These are phyloP conservation scores for Pyrochroa serraticornis DNA, from an alignment of 2,888 invertebrate genomes.

Conservation along the genomic window DNA sequence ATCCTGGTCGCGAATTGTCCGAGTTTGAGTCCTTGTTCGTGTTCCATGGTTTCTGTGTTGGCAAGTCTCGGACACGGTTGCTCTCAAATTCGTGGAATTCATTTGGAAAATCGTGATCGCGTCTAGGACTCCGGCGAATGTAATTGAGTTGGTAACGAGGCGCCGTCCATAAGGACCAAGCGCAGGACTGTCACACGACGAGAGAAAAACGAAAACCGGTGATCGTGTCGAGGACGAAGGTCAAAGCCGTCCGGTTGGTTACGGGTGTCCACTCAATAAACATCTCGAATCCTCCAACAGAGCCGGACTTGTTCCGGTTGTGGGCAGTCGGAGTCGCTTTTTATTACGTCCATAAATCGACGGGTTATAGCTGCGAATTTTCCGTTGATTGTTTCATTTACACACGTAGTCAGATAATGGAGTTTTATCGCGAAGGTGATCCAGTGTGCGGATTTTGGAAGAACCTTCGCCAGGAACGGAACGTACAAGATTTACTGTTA, in stretches of 20 bases:
- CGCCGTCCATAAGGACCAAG: conserved; percentile 13
- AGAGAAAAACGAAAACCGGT: conserved; percentile 4
- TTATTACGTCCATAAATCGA: conserved; percentile 18
- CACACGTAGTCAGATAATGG: conserved; percentile 9
- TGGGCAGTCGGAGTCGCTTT: conserved; percentile 13
- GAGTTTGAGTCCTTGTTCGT: background rate
- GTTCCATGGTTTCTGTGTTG: background rate
- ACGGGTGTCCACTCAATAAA: background rate
- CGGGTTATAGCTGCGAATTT: conserved; percentile 9
- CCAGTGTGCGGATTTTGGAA: conserved; percentile 25
- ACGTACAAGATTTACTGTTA: conserved; percentile 34
- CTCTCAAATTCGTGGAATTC: conserved; percentile 29
- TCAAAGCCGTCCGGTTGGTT: conserved; percentile 15
- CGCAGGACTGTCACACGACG: conserved; percentile 14
- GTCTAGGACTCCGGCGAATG: conserved; percentile 14
- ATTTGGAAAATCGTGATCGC: conserved; percentile 23
- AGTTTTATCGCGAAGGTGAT: conserved; percentile 21
- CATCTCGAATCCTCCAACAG: background rate
- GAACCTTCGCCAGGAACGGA: conserved; percentile 21
- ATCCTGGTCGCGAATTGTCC: no score
- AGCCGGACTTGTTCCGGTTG: conserved; percentile 16
- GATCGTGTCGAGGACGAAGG: conserved; percentile 20
- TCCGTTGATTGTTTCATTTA: conserved; percentile 12
- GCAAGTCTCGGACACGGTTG: background rate
- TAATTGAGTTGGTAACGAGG: conserved; percentile 28